Percentiles rank a stretch among this genome's conserved stretches.
These are phyloP conservation scores for Microtus montanus DNA, from an alignment of 2,113 vertebrate species.

Conservation along the genomic window DNA sequence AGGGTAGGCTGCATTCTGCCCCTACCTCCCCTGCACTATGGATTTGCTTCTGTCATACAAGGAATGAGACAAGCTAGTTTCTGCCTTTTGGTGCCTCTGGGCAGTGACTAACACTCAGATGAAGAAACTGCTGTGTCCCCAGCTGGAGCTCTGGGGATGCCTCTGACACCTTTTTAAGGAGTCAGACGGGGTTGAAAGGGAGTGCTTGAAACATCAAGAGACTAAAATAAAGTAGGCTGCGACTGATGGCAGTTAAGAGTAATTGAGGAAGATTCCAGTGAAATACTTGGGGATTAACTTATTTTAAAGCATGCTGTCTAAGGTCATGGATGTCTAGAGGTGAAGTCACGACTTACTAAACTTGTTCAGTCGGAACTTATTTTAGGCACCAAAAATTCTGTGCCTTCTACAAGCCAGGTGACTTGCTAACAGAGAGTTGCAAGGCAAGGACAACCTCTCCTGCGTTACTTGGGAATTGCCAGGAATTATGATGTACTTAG, in stretches of 20 bases:
- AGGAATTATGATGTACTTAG: not conserved
- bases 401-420: not conserved
- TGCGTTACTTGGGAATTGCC: not conserved
- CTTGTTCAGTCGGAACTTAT: conserved; percentile 53
- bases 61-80: not conserved
- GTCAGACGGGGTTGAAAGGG: conserved; percentile 51
- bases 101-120: conserved; percentile 48
- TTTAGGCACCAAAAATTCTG: not conserved
- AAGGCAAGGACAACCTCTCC: not conserved
- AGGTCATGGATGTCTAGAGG: conserved; percentile 62
- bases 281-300: conserved; percentile 64
- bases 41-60: not conserved
- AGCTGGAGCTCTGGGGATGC: conserved; percentile 31
- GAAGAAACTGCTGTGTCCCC: conserved; percentile 6
- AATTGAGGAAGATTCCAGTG: conserved; percentile 56
- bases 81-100: not conserved
- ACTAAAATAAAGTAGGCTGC: conserved; percentile 67
- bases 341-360: conserved; percentile 47
- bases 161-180: conserved; percentile 38
- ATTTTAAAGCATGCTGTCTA: conserved; percentile 68
- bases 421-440: not conserved
- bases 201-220: conserved; percentile 58
- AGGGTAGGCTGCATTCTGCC: not conserved
- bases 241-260: conserved; percentile 59
- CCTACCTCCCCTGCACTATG: not conserved